Evolutionary conservation across 1,140 invertebrate genomes (phyloP), one percentile per base, ranked within the genome.

Genomic region (Augochlora pura): DNA sequence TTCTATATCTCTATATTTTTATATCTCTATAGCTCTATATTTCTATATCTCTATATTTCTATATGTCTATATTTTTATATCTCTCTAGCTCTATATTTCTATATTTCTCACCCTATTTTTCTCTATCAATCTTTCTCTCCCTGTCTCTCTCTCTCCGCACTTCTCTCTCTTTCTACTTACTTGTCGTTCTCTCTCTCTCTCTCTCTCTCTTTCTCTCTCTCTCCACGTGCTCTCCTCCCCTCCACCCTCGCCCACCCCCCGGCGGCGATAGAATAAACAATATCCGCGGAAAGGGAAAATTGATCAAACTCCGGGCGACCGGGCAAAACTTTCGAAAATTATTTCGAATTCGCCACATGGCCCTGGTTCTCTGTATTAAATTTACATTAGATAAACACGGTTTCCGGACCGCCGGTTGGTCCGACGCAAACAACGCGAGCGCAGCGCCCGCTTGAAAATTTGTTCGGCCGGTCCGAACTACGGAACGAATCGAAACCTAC

Each of bases 301-400:
- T 78, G 69, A 78, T 71, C 68, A 72, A 78, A 78, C 46, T 54
- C 27, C 27, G 16, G 16, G 42, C 8, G 59, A 38, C 74, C 5
- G 54, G 21, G 12, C 16, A 57, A 78, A 78, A 78, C 16, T 78
- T 78, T 62, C 23, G 68, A 42, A 72, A 78, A 78, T 78, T 72
- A 72, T 72, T 78, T 78, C 69, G 69, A 78, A 78, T 78, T 72
- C 60, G 46, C 32, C 57, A n/a, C n/a, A 10, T 16, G 25, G 67
- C 10, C 9, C 25, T 23, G 59, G 68, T 23, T n/a, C n/a, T n/a
- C 60, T 25, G 76, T 78, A 78, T 78, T 72, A 72, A 78, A 72
- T 78, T 72, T 71, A 72, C 76, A 72, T 78, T 78, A 78, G 69
- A 79, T 54, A 79, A 79, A 79, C 73, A 79, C 70, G 77, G 69